Evolutionary conservation across 2,113 vertebrate genomes (phyloP), one percentile per base, ranked within the genome.

Genomic region (Melanocharis versteri): DNA sequence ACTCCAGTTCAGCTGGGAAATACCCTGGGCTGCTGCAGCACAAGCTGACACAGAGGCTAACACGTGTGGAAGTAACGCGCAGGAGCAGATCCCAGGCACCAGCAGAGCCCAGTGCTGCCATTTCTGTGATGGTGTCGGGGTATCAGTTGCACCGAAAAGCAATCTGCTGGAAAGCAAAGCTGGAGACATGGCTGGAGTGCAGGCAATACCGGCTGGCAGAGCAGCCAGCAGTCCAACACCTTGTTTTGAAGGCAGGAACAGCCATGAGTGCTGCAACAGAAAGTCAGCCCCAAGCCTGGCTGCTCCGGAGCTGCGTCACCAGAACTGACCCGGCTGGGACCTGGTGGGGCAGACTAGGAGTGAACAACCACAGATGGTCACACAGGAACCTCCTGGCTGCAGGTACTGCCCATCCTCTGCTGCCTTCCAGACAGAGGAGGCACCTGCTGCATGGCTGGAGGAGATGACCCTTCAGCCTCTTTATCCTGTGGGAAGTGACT

Each of bases 31-130:
- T 69, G 45, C 78, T 60, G 54, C 56, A 72, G 62, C 62, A 53
- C 28, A 42, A 56, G 54, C 51, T 64, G 42, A 40, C 51, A 13
- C 19, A 31, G n/a, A 35, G 39, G 47, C 21, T 31, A 31, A 50
- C 30, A 37, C 6, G 0, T 4, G 7, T 2, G 1, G 30, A 51
- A 50, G 12, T 4, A 0, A 27, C 21, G 61, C 22, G 26, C 62
- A 50, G 53, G 57, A 68, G 82, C 72, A 72, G 53, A 40, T 33
- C 39, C 42, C 2, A 51, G 58, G 31, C 10, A 8, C n/a, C 30
- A 39, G 51, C 27, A 92, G 62, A 47, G 11, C n/a, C 31, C 69
- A 78, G 24, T 0, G 0, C 26, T 21, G 22, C 42, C 0, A 1
- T 20, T 81, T 84, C 78, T 84, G 20, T 42, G 48, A 19, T 24